Evolutionary conservation across 2,888 invertebrate species (phyloP).

Genomic region (Graphium colonna): DNA sequence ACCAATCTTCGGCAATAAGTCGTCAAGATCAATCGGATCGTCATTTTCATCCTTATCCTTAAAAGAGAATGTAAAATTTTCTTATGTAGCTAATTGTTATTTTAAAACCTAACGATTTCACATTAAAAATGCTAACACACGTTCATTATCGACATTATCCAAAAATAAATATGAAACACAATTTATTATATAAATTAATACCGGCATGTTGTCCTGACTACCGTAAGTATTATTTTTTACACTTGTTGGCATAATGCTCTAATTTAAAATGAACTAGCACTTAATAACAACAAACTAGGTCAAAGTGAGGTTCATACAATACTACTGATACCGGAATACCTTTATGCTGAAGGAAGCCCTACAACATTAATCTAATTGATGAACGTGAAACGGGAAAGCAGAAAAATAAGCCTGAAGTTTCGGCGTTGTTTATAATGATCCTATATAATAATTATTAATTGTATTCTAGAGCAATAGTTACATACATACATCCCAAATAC

Average conservation of each 20-base stretch:
- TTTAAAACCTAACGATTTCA: neutral
- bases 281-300: slow-evolving; percentile 20
- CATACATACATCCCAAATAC: too few species aligned
- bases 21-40: slow-evolving; percentile 88
- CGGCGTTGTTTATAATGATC: slow-evolving; percentile 34
- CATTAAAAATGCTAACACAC: neutral
- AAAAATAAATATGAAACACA: slow-evolving; percentile 4
- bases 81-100: neutral
- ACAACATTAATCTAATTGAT: slow-evolving; percentile 72
- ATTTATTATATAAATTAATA: slow-evolving; percentile 32
- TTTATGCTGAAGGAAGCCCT: slow-evolving; percentile 60
- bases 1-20: slow-evolving; percentile 90
- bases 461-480: too few species aligned
- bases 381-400: slow-evolving; percentile 36
- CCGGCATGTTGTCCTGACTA: slow-evolving; percentile 48
- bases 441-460: slow-evolving; percentile 15
- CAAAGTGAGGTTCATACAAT: slow-evolving; percentile 39
- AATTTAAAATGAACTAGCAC: slow-evolving; percentile 16
- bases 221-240: slow-evolving; percentile 43
- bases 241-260: slow-evolving; percentile 46
- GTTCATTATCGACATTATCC: neutral
- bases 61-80: slow-evolving; percentile 25
- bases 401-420: slow-evolving; percentile 10
- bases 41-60: slow-evolving; percentile 59
- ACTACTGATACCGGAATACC: slow-evolving; percentile 45